Base-by-base conservation (phyloP, 1,140 invertebrate genomes). In the Belonocnema kinseyi region DNA sequence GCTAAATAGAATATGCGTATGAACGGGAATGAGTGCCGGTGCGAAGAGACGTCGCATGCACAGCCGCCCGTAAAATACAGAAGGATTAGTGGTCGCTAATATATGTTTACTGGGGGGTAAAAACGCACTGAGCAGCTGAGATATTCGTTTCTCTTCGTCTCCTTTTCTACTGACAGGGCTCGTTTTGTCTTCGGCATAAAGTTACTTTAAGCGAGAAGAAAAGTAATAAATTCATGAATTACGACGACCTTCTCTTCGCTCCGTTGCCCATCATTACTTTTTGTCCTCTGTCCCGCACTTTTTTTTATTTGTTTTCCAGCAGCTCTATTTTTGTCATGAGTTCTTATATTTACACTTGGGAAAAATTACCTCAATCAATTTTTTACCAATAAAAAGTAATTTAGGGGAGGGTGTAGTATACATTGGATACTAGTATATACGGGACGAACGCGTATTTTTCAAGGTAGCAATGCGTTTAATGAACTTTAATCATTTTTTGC, bases 11-110 rank as follows among this genome's bases (percentile, higher is more conserved):
- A 66, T 66, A 40, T 40, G 61, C 33, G n/a, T 66, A 26, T 26
- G 46, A 12, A 40, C 14, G 26, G 21, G 26, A 66, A 66, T 61
- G 61, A 66, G 61, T 13, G 5, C 17, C 21, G 56, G 74, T 52
- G 52, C 52, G 54, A 21, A 73, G 61, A 77, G 70, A 74, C 66
- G 73, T 58, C 46, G 72, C 77, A 74, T 83, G 82, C 82, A 79
- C 83, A 85, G 82, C 76, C 82, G 79, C 51, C 83, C 85, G 85
- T 88, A 89, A 90, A 90, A 89, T 89, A 89, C 87, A 71, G 81
- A 78, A 82, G 87, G 89, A 88, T 91, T 91, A 91, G 83, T 84
- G 81, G 79, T 77, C 83, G 88, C 86, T 91, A 90, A 91, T 90
- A 91, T 89, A 91, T 90, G 86, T 85, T 78, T 82, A 79, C 61